Base-by-base conservation (phyloP, 2,797 vertebrate genomes). In the Nannoperca obscura region DNA sequence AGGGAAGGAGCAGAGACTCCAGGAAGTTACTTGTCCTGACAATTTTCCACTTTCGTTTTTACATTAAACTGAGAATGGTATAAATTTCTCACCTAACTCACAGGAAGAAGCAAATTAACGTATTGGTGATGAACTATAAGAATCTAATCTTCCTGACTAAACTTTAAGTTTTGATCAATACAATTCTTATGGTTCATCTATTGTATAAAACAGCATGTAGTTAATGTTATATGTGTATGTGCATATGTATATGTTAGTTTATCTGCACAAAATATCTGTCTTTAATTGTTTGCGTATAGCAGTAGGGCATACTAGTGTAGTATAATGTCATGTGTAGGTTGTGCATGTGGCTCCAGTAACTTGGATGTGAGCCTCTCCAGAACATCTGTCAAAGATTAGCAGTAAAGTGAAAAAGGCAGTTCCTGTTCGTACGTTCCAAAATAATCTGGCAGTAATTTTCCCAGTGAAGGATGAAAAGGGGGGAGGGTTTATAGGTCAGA, bases 321-420 rank as follows among this genome's bases (percentile, higher is more conserved):
- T 55, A 83, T 61, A 55, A 71, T 75, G 79, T 54, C 76, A 71
- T 85, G 52, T 69, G 84, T 44, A 65, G 84, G 60, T 77, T 71
- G 82, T 71, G 69, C 92, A 95, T 94, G 92, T 93, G 94, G 90
- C 91, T 88, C 75, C 80, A 80, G 84, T 95, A 92, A 78, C 22
- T 87, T 89, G 86, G 93, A 93, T 42, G 80, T 83, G 86, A 93
- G 92, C 91, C 94, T 86, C 84, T 87, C 84, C 86, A 80, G 84
- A 92, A 94, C 95, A 96, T 96, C 95, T 96, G 95, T 95, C 94
- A 94, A 88, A 95, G 95, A 95, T 96, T 96, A 95, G 90, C 92
- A 82, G 87, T 91, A 86, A 95, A 95, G 93, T 94, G 92, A 96
- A 95, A 95, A 83, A 93, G 92, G 93, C 94, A 95, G 94, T 95